Percentiles rank a stretch among this genome's conserved stretches.
Evolutionary conservation across 2,888 invertebrate species (phyloP).

Genomic region (Tethea ocularis): DNA sequence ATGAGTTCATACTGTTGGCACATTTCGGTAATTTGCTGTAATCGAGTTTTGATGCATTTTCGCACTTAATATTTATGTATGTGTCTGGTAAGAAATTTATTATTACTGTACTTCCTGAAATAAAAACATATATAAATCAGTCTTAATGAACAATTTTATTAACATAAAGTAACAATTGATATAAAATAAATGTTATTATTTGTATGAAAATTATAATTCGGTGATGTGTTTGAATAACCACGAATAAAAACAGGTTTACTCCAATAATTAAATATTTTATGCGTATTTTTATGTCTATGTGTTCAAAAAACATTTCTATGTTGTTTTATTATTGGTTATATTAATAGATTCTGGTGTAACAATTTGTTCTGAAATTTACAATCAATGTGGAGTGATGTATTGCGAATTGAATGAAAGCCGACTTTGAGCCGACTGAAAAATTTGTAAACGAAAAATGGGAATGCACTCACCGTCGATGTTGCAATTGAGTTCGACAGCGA

Average conservation of each 20-base stretch:
- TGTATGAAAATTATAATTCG: too few relatives aligned
- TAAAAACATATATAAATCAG: too few relatives aligned
- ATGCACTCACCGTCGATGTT: conserved; percentile 77
- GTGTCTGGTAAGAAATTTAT: conserved; percentile 72
- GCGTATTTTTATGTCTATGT: background rate
- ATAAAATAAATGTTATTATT: too few relatives aligned
- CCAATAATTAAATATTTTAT: background rate
- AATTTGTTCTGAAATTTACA: background rate
- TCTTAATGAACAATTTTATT: conserved; percentile 14
- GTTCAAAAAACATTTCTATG: background rate
- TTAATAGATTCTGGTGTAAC: background rate
- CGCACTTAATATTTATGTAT: conserved; percentile 74
- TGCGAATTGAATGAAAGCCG: background rate
- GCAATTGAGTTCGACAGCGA: conserved; percentile 77
- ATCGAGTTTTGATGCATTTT: conserved; percentile 67
- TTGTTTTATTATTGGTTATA: background rate
- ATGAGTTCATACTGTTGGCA: conserved; percentile 65
- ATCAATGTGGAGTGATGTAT: background rate
- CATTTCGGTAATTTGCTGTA: conserved; percentile 76
- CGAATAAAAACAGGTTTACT: background rate
- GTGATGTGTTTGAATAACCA: background rate
- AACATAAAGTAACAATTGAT: background rate
- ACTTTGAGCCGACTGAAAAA: conserved; percentile 15
- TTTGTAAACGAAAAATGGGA: conserved; percentile 36
- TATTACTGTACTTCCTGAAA: conserved; percentile 71